Evolutionary conservation across 2,888 invertebrate species (phyloP).

Genomic region (Limnephilus marmoratus): DNA sequence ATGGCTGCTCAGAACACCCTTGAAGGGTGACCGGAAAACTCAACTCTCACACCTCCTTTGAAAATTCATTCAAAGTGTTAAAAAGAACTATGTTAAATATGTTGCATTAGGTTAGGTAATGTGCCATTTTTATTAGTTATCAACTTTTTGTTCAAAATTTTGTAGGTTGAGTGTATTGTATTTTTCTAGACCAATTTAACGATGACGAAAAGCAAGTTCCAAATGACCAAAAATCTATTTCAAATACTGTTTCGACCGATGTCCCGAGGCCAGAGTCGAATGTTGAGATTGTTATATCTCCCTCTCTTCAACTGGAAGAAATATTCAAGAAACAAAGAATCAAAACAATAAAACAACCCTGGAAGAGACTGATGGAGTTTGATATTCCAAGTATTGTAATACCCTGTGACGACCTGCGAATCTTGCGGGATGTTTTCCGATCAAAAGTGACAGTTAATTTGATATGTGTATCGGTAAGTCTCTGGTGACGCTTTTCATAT

Average conservation of each 20-base stretch:
- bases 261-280: neutral
- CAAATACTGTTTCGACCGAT: neutral
- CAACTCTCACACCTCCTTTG: no score
- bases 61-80: no score
- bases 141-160: no score
- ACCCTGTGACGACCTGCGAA: constrained; percentile 74
- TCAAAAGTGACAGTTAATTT: constrained; percentile 75
- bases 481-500: neutral
- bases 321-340: constrained; percentile 12
- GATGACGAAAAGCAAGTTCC: neutral
- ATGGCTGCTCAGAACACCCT: no score
- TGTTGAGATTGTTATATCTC: neutral
- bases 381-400: constrained; percentile 75
- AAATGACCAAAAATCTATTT: neutral
- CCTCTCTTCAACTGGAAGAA: constrained; percentile 12
- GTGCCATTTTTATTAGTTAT: no score
- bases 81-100: no score
- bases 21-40: no score
- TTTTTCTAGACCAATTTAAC: neutral
- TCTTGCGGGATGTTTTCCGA: constrained; percentile 78
- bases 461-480: constrained; percentile 75
- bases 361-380: constrained; percentile 75
- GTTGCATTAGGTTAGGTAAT: no score
- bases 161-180: neutral
- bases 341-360: constrained; percentile 26